These are phyloP conservation scores for Cavia porcellus DNA, from an alignment of 2,113 vertebrate species.

Conservation along the genomic window DNA sequence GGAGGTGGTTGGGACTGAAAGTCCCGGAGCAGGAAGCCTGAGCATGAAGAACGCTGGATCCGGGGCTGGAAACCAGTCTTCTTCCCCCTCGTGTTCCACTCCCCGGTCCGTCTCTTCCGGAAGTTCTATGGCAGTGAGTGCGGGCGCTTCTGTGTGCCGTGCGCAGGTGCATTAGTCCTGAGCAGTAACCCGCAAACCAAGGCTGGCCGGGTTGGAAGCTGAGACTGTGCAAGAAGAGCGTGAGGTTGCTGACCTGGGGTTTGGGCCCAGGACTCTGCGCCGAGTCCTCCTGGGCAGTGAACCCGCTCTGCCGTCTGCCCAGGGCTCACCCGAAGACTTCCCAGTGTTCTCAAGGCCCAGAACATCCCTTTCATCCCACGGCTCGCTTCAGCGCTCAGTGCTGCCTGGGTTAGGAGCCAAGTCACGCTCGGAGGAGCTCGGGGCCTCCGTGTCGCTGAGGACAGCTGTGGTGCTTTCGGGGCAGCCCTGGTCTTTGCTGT, in stretches of 20 bases:
- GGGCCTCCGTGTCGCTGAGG: too few species aligned
- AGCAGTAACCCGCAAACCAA: too few species aligned
- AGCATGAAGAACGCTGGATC: not conserved
- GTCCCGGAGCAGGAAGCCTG: not conserved
- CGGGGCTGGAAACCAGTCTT: rapidly evolving
- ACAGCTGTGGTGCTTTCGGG: too few species aligned
- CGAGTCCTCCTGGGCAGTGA: rapidly evolving
- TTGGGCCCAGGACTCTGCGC: not conserved
- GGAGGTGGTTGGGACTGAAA: conserved; percentile 60
- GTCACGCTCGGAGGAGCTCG: too few species aligned
- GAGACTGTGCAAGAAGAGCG: not conserved
- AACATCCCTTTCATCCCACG: rapidly evolving
- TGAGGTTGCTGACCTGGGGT: not conserved
- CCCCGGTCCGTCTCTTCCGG: not conserved
- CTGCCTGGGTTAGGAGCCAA: not conserved
- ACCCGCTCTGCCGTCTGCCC: rapidly evolving
- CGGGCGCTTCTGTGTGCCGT: rapidly evolving
- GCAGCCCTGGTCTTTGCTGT: too few species aligned
- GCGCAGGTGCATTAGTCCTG: not conserved
- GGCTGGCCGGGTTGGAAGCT: not conserved
- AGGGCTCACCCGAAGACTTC: not conserved
- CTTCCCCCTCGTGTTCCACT: not conserved
- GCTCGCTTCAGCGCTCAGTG: rapidly evolving
- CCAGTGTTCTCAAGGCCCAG: rapidly evolving
- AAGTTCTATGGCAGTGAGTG: not conserved